Conservation (phyloP, 2,888 invertebrate genomes). For the Neoaliturus tenellus region DNA sequence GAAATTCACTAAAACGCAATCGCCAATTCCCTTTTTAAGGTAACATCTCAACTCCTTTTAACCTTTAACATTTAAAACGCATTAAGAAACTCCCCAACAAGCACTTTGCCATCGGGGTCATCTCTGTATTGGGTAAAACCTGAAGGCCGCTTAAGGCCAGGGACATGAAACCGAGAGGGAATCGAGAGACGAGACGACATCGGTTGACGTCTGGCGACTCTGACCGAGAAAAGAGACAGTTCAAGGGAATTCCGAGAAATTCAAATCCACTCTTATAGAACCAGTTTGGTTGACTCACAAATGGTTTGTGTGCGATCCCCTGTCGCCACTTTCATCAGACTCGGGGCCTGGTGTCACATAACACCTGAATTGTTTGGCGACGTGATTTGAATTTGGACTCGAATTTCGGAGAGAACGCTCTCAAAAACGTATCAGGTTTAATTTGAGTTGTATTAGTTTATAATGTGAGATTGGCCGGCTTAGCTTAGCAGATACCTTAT, state of each 20-base stretch:
- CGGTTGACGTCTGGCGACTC: background rate
- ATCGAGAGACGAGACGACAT: background rate
- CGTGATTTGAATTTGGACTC: too few relatives aligned
- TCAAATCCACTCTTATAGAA: slow-evolving; percentile 19
- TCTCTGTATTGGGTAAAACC: background rate
- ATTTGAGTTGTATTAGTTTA: too few relatives aligned
- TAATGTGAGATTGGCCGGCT: too few relatives aligned
- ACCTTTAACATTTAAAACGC: too few relatives aligned
- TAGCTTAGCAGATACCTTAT: too few relatives aligned
- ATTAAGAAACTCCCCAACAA: too few relatives aligned
- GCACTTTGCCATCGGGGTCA: background rate
- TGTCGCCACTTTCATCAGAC: slow-evolving; percentile 3
- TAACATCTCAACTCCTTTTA: too few relatives aligned
- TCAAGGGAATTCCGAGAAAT: slow-evolving; percentile 13
- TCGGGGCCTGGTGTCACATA: background rate
- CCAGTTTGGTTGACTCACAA: slow-evolving; percentile 35
- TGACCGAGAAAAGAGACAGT: background rate
- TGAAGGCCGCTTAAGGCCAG: background rate
- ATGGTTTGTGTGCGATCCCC: slow-evolving; percentile 3
- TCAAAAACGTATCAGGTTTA: too few relatives aligned
- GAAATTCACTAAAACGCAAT: too few relatives aligned
- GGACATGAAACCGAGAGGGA: slow-evolving; percentile 8
- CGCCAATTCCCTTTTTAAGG: too few relatives aligned
- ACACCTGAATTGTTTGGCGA: background rate
- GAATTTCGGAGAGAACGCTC: too few relatives aligned